A percentile compares a stretch with the other conserved stretches of the same genome.
These are phyloP conservation scores for Trissonchulus sp. DNA, from an alignment of 2,888 invertebrate genomes.

Conservation along the genomic window DNA sequence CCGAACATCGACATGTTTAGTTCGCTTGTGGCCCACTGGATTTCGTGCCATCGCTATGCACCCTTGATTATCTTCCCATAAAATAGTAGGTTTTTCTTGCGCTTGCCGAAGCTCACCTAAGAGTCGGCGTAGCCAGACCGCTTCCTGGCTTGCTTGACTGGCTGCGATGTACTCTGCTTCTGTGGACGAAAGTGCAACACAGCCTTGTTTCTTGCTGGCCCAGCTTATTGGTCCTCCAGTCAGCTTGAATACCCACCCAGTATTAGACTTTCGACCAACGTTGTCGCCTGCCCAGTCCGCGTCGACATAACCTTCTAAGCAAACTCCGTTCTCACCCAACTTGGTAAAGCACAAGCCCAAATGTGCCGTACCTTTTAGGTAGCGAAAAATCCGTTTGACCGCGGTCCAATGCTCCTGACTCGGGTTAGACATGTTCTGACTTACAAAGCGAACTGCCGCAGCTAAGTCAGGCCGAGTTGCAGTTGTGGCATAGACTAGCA, in stretches of 20 bases:
- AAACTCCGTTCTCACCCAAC: too few relatives aligned
- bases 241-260: slow-evolving; percentile 44
- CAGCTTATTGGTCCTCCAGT: slow-evolving; percentile 45
- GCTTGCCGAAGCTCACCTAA: neutral
- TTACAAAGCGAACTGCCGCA: too few relatives aligned
- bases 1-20: slow-evolving; percentile 8
- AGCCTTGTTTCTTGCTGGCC: slow-evolving; percentile 45
- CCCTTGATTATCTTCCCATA: slow-evolving; percentile 14
- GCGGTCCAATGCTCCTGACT: too few relatives aligned
- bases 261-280: too few relatives aligned
- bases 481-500: too few relatives aligned
- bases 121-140: slow-evolving; percentile 35
- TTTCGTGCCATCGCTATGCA: slow-evolving; percentile 5
- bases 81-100: neutral
- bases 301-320: too few relatives aligned
- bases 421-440: too few relatives aligned
- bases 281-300: too few relatives aligned
- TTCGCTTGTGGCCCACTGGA: neutral
- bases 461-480: too few relatives aligned
- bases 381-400: too few relatives aligned
- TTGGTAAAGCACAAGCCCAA: too few relatives aligned
- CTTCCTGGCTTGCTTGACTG: slow-evolving; percentile 34
- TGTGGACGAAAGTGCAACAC: slow-evolving; percentile 39
- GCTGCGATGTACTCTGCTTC: slow-evolving; percentile 51
- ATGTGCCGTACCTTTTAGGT: too few relatives aligned